Evolutionary conservation across 2,888 invertebrate genomes (phyloP), one percentile per base, ranked within the genome.

Genomic region (Candidula unifasciata): DNA sequence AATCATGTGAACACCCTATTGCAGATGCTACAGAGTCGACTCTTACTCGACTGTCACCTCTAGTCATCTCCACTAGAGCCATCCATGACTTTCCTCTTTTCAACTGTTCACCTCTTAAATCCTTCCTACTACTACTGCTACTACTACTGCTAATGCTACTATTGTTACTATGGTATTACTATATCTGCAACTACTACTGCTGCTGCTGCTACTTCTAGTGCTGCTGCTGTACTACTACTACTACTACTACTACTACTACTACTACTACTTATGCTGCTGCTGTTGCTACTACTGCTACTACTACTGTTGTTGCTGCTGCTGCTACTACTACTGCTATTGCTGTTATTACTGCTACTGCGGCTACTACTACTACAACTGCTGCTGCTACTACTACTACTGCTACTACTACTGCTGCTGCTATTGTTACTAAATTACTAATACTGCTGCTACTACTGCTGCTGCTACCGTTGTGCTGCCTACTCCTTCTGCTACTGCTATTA

Each of bases 41-140:
- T n/a, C n/a, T n/a, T n/a, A n/a, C n/a, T n/a, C n/a, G n/a, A n/a
- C n/a, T n/a, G n/a, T n/a, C n/a, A n/a, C n/a, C n/a, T n/a, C n/a
- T n/a, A n/a, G n/a, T n/a, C n/a, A n/a, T n/a, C n/a, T n/a, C n/a
- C n/a, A n/a, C n/a, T n/a, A n/a, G n/a, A n/a, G n/a, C n/a, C n/a
- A n/a, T n/a, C n/a, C n/a, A n/a, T n/a, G n/a, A n/a, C n/a, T n/a
- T n/a, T n/a, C n/a, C n/a, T n/a, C n/a, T n/a, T n/a, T n/a, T n/a
- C n/a, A n/a, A n/a, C n/a, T n/a, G n/a, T n/a, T n/a, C n/a, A n/a
- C n/a, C n/a, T n/a, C n/a, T n/a, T n/a, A n/a, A n/a, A n/a, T n/a
- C n/a, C 10, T 44, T 44, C 10, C 68, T 68, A 68, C 68, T 68
- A 68, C 68, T 68, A 68, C 68, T 68, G 24, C 68, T 68, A 68